Evolutionary conservation across 2,113 vertebrate genomes (phyloP), one percentile per base, ranked within the genome.

Genomic region (Myiagra hebetior): DNA sequence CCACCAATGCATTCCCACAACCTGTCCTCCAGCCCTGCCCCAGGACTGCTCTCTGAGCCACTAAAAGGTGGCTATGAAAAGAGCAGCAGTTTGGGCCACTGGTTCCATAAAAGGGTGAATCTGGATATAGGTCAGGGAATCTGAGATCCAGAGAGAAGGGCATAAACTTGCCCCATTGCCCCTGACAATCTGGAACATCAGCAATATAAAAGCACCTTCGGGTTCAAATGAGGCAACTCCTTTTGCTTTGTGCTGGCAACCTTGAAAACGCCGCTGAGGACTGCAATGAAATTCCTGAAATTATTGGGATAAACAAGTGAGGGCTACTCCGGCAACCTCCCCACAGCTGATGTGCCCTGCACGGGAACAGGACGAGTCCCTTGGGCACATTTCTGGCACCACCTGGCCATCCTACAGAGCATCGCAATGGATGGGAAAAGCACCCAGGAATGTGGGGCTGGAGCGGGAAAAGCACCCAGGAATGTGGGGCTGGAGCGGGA

Each of bases 381-480:
- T 9, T 1, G 57, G 44, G 37, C 49, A 10, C 10, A 2, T 4
- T 60, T 44, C 44, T 14, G 52, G 4, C 15, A n/a, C 9, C 53
- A 26, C 5, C 18, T 7, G 44, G 0, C 27, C 59, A 10, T 6
- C 77, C 91, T 13, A 3, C 55, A 33, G 2, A 63, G 46, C 80
- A 16, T 2, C 26, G 0, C 0, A 0, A 30, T 1, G 50, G 60
- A 7, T 0, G 8, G n/a, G 69, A 33, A 41, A 39, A 59, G 74
- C 65, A 18, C 41, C 6, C 21, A 7, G 78, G 12, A 5, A 3
- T 0, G 11, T 1, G 27, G 64, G 69, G 19, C 21, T 2, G 12
- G 46, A 23, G 69, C 9, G 0, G 9, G 53, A 26, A 41, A 39
- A 59, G 74, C 65, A 18, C 41, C 6, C 21, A 7, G 78, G 12